Evolutionary conservation across 2,113 vertebrate species (phyloP).

Genomic region (Vidua chalybeata): DNA sequence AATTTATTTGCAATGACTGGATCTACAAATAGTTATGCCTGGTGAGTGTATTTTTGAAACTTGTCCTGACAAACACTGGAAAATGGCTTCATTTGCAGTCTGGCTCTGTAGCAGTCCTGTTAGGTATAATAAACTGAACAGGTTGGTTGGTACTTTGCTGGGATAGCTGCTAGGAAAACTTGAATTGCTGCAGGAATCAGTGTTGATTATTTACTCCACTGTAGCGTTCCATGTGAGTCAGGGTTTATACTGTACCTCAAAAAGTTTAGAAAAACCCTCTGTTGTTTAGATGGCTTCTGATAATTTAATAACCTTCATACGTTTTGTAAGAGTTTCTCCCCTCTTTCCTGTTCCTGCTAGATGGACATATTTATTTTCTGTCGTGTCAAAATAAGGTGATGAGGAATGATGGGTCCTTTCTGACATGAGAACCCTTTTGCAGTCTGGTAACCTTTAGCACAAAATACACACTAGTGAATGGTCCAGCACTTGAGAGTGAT

Average conservation of each 20-base stretch:
- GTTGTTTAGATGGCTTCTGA: not conserved
- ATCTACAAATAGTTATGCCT: not conserved
- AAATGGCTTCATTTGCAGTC: not conserved
- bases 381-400: slow-evolving; percentile 68
- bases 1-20: not conserved
- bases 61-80: not conserved
- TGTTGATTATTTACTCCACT: not conserved
- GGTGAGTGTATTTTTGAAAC: not conserved
- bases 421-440: slow-evolving; percentile 59
- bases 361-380: slow-evolving; percentile 53
- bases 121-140: not conserved
- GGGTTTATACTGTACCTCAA: not conserved
- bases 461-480: slow-evolving; percentile 64
- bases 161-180: not conserved
- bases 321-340: not conserved
- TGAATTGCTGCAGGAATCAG: not conserved
- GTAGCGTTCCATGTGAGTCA: not conserved
- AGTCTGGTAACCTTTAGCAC: slow-evolving; percentile 74
- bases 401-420: slow-evolving; percentile 63
- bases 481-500: slow-evolving; percentile 69
- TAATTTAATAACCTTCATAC: not conserved
- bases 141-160: not conserved
- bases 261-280: not conserved
- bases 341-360: slow-evolving; percentile 44
- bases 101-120: not conserved